Percentiles rank a stretch among this genome's conserved stretches.
phyloP scores from a whole-genome alignment of 1,140 invertebrate species.

The Drosophila tani region DNA sequence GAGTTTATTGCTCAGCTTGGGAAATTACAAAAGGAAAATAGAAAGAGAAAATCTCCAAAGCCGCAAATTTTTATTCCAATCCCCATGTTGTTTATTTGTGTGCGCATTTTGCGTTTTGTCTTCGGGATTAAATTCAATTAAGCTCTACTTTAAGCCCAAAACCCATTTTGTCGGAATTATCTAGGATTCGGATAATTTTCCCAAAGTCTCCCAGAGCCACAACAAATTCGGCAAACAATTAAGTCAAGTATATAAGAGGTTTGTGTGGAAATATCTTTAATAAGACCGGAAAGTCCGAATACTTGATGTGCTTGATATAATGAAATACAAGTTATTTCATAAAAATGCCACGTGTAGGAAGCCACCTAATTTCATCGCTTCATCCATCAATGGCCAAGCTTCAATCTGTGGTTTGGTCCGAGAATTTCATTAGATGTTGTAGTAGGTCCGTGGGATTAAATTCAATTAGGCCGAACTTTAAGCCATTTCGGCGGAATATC shows the following conservation, averaged over 20 bases:
- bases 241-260: background rate
- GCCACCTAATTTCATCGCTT: too few species aligned
- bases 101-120: slow-evolving; percentile 35
- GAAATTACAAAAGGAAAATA: slow-evolving; percentile 42
- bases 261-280: background rate
- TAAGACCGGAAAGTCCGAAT: background rate
- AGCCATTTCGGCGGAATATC: slow-evolving; percentile 22
- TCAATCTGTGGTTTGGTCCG: background rate
- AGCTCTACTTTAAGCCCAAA: slow-evolving; percentile 11
- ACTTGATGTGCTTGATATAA: too few species aligned
- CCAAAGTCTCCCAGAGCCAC: slow-evolving; percentile 35
- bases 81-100: slow-evolving; percentile 31
- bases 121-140: slow-evolving; percentile 44
- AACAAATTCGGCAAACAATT: slow-evolving; percentile 5
- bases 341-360: background rate
- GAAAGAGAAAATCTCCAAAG: slow-evolving; percentile 20
- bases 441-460: slow-evolving; percentile 31
- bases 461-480: slow-evolving; percentile 32
- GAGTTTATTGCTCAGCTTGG: slow-evolving; percentile 45
- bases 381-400: background rate
- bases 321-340: too few species aligned
- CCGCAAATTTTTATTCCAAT: slow-evolving; percentile 10
- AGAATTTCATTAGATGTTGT: background rate
- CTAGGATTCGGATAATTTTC: background rate
- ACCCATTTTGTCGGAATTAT: background rate